A percentile compares a stretch with the other conserved stretches of the same genome.
These are phyloP conservation scores for Dendrophyllia cribrosa DNA, from an alignment of 64 coral and sea anemone species.

Conservation along the genomic window DNA sequence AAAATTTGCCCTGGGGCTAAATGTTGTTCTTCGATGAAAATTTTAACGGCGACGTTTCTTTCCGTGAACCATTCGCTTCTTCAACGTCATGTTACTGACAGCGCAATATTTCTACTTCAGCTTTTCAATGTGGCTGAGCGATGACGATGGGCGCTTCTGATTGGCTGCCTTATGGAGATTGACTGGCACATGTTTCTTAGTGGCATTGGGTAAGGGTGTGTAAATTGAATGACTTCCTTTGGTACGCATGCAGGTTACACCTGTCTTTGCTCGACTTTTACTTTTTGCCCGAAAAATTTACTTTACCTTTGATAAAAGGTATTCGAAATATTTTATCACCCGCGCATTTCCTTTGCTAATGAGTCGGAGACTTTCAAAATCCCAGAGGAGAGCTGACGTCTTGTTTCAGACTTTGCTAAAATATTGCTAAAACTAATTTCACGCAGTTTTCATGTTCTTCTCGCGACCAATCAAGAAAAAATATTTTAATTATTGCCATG, in stretches of 20 bases:
- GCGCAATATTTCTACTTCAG: background rate
- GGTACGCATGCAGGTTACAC: background rate
- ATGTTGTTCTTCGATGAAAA: background rate
- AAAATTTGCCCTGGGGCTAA: conserved; percentile 35
- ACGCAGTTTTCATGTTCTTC: background rate
- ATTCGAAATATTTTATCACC: conserved; percentile 48
- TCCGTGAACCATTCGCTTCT: background rate
- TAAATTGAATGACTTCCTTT: conserved; percentile 31
- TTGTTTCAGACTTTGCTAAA: background rate
- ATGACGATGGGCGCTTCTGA: conserved; percentile 8
- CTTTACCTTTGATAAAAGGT: conserved; percentile 1
- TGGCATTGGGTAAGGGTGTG: background rate
- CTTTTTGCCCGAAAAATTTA: conserved; percentile 19
- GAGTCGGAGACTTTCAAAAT: conserved; percentile 41
- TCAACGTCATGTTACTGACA: conserved; percentile 35
- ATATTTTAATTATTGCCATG: conserved; percentile 49
- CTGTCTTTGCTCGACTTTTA: background rate
- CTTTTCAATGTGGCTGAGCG: conserved; percentile 9
- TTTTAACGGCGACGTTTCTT: conserved; percentile 14
- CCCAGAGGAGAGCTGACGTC: background rate
- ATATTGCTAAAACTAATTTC: conserved; percentile 14
- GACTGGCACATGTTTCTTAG: background rate
- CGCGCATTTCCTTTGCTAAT: conserved; percentile 35
- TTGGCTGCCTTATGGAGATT: background rate
- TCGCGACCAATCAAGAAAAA: conserved; percentile 56